These are phyloP conservation scores for Caloenas nicobarica DNA, from an alignment of 2,113 vertebrate genomes.

Conservation along the genomic window DNA sequence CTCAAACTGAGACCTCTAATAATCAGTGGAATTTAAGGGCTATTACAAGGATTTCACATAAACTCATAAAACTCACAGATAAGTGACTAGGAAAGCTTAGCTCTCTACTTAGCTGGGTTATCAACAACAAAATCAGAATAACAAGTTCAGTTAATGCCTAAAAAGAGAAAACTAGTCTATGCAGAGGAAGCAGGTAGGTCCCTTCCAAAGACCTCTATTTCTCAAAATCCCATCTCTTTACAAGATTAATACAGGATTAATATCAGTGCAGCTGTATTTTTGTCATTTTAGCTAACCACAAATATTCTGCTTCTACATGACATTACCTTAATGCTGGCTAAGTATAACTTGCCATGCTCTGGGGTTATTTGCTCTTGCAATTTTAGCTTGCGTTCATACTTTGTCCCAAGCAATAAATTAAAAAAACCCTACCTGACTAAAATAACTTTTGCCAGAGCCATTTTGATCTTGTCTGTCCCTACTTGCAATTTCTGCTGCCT, in stretches of 20 bases:
- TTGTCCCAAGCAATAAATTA: slow-evolving; percentile 52
- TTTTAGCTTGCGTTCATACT: slow-evolving; percentile 64
- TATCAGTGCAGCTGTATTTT: slow-evolving; percentile 63
- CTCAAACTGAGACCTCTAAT: background rate
- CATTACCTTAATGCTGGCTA: slow-evolving; percentile 71
- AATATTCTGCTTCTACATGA: slow-evolving; percentile 68
- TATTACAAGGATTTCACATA: slow-evolving; percentile 31
- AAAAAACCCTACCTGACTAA: slow-evolving; percentile 11
- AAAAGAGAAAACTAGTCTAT: slow-evolving; percentile 31
- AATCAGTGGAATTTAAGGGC: slow-evolving; percentile 2
- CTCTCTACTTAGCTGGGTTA: background rate
- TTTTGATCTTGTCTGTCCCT: slow-evolving; percentile 45
- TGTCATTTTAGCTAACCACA: slow-evolving; percentile 64
- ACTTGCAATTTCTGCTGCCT: slow-evolving; percentile 9
- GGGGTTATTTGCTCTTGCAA: slow-evolving; percentile 63
- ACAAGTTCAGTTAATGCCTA: slow-evolving; percentile 28
- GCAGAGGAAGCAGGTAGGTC: slow-evolving; percentile 49
- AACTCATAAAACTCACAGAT: slow-evolving; percentile 9
- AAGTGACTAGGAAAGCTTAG: slow-evolving; percentile 10
- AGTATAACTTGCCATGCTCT: slow-evolving; percentile 55
- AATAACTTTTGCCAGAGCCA: slow-evolving; percentile 46
- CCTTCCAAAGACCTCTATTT: slow-evolving; percentile 53
- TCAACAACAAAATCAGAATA: slow-evolving; percentile 51
- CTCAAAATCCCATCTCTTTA: slow-evolving; percentile 65
- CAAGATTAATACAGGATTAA: slow-evolving; percentile 70